Evolutionary conservation across 2,113 vertebrate species (phyloP), one percentile per base, ranked within the genome.

Genomic region (Reinhardtius hippoglossoides): DNA sequence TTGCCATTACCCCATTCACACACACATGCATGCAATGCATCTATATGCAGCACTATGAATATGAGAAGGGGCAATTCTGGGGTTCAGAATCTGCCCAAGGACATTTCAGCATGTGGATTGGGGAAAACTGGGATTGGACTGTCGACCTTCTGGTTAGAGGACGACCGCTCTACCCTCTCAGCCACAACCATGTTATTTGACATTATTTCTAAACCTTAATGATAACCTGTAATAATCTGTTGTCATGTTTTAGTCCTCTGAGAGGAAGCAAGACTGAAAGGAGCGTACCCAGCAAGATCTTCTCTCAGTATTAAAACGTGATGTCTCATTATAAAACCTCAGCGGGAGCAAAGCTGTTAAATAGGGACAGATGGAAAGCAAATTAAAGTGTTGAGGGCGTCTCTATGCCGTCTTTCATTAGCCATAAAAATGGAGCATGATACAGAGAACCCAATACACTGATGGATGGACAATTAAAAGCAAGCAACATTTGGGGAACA

Each of bases 301-400:
- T 55, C 60, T 68, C 48, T 2, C 46, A 4, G 56, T 73, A 46
- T 77, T 78, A 76, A 76, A 76, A 81, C 76, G 18, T 76, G 70
- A 84, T 57, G 65, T 56, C 42, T 90, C 71, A 74, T 88, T 83
- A 73, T 40, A 72, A 82, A 87, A 69, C 74, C 84, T 84, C 73
- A 48, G 37, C 42, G 75, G 88, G 74, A 85, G 62, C 37, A 75
- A 83, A 81, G 78, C 54, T 66, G 56, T 76, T 86, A 86, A 92
- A 89, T 35, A 86, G 74, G 84, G 86, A 83, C 89, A 91, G 87
- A 89, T 88, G 79, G 81, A 85, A 71, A 87, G 80, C 76, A 82
- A 84, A 81, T 91, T 74, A 83, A 83, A 80, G 55, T 65, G 73
- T 55, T 74, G 42, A 68, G 66, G 63, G 80, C 52, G 0, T 52